Evolutionary conservation across 2,113 vertebrate genomes (phyloP).

Genomic region (Lepidothrix coronata): DNA sequence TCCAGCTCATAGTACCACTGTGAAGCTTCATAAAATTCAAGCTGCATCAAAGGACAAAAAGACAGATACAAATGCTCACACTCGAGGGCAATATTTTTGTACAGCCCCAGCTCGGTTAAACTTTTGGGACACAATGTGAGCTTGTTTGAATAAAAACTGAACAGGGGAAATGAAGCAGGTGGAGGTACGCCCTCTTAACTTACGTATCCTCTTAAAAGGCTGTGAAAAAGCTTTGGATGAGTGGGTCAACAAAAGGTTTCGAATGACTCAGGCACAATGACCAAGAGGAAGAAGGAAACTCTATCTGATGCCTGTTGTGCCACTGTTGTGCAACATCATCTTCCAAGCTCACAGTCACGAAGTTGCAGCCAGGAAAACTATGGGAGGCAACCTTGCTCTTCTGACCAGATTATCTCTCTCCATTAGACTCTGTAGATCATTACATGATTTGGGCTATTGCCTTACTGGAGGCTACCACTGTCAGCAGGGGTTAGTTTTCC

Average conservation of each 20-base stretch:
- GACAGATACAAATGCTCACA: background rate
- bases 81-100: background rate
- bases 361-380: background rate
- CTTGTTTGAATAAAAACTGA: background rate
- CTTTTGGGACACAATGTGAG: background rate
- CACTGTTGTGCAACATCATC: background rate
- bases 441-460: background rate
- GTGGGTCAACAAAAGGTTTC: background rate
- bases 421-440: background rate
- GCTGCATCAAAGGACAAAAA: background rate
- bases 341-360: background rate
- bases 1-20: background rate
- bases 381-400: background rate
- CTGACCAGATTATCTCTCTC: slow-evolving; percentile 1
- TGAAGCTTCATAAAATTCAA: background rate
- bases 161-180: background rate
- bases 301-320: background rate
- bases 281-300: background rate
- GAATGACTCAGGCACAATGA: background rate
- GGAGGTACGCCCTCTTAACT: background rate
- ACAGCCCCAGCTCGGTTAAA: background rate
- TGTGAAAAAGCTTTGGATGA: background rate
- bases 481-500: slow-evolving; percentile 4
- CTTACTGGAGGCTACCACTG: background rate
- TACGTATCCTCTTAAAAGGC: background rate